Percentiles rank a stretch among this genome's conserved stretches.
phyloP scores from a whole-genome alignment of 1,140 invertebrate species.

The Coboldia fuscipes region DNA sequence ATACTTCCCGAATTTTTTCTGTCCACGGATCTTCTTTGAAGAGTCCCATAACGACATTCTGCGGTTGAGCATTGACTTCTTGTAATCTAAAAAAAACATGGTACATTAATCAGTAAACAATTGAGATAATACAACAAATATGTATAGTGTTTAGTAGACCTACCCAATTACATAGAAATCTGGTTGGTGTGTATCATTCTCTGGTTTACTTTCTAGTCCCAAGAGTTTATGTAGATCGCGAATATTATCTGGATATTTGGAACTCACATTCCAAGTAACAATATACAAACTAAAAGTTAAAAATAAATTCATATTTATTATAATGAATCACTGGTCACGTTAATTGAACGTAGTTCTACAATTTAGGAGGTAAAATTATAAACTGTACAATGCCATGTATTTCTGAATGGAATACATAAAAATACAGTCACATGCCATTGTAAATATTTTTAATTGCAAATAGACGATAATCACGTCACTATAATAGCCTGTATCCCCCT shows the following conservation, averaged over 20 bases:
- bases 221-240: conserved; percentile 43
- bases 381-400: no score
- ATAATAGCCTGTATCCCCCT: no score
- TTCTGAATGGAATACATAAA: no score
- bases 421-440: no score
- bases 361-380: no score
- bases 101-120: neutral
- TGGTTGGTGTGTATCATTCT: conserved; percentile 33
- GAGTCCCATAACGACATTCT: conserved; percentile 58
- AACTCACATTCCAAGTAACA: conserved; percentile 70
- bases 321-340: no score
- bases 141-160: conserved; percentile 5
- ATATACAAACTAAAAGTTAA: conserved; percentile 40
- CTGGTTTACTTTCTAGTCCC: conserved; percentile 32
- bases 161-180: conserved; percentile 69
- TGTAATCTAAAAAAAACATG: conserved; percentile 39
- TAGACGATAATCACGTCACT: no score
- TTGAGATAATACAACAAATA: conserved; percentile 1
- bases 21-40: conserved; percentile 75
- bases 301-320: no score
- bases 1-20: conserved; percentile 40
- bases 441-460: no score
- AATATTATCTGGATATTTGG: conserved; percentile 39
- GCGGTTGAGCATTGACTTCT: conserved; percentile 73
- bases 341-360: no score